Evolutionary conservation across 2,797 vertebrate genomes (phyloP).

Genomic region (Sylvia borin): DNA sequence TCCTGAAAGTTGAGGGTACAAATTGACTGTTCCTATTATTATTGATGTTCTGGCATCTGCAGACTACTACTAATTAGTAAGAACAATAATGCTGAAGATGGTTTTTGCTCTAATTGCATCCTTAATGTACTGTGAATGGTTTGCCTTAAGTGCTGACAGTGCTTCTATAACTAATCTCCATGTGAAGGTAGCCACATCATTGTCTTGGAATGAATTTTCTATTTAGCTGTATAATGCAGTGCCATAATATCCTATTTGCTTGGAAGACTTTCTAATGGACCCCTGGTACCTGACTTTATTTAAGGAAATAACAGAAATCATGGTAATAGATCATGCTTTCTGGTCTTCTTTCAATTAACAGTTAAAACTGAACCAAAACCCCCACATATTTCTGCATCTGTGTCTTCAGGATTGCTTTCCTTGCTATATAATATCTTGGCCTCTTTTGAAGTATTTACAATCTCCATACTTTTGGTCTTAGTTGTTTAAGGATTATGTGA

Average conservation of each 20-base stretch:
- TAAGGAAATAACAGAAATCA: not conserved
- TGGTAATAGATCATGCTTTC: not conserved
- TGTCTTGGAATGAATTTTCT: constrained; percentile 60
- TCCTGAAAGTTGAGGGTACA: constrained; percentile 11
- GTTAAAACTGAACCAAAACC: not conserved
- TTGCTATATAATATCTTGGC: not conserved
- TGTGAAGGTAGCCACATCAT: constrained; percentile 60
- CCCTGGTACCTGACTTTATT: not conserved
- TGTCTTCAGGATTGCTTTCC: not conserved
- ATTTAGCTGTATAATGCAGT: constrained; percentile 42
- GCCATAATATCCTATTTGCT: constrained; percentile 33
- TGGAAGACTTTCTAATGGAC: constrained; percentile 19
- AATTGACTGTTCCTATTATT: constrained; percentile 52
- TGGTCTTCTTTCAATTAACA: not conserved
- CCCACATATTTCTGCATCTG: not conserved
- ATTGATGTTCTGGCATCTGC: constrained; percentile 48
- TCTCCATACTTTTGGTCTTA: not conserved
- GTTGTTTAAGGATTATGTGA: accelerated
- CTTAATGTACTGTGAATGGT: constrained; percentile 68
- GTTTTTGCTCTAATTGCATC: constrained; percentile 72
- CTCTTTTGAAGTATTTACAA: not conserved
- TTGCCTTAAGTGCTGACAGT: constrained; percentile 72
- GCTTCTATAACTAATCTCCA: constrained; percentile 61
- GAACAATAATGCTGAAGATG: constrained; percentile 69
- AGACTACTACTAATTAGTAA: constrained; percentile 71